phyloP scores from a whole-genome alignment of 1,140 invertebrate genomes.

The Lasioglossum albipes region DNA sequence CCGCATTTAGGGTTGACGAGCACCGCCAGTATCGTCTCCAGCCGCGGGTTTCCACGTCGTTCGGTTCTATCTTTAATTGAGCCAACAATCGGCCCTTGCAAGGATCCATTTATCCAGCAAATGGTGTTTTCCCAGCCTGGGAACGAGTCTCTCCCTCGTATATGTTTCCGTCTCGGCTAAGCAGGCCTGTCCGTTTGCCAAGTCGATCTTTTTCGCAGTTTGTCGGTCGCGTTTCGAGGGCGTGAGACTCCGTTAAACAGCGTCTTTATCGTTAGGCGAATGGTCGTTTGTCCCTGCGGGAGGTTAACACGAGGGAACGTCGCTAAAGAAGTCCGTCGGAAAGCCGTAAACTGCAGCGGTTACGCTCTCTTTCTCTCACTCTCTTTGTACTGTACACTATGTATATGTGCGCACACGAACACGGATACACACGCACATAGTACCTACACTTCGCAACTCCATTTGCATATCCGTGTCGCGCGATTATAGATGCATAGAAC shows the following conservation, averaged over 20 bases:
- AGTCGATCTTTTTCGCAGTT: neutral
- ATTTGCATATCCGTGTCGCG: neutral
- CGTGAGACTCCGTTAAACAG: neutral
- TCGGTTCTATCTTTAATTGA: neutral
- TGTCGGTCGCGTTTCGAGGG: neutral
- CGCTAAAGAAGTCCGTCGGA: conserved; percentile 3
- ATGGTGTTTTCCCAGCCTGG: neutral
- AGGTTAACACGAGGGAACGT: neutral
- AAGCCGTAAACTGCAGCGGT: conserved; percentile 12
- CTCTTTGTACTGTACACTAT: too few species aligned
- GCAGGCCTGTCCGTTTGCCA: neutral
- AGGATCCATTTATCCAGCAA: neutral
- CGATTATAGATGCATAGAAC: neutral
- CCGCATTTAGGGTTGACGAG: too few species aligned
- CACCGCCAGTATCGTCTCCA: too few species aligned
- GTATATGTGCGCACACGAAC: too few species aligned
- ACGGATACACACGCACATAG: too few species aligned
- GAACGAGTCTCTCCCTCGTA: neutral
- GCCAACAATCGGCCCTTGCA: neutral
- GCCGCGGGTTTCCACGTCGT: neutral
- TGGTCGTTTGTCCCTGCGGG: neutral
- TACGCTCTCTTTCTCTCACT: too few species aligned
- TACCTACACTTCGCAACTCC: neutral
- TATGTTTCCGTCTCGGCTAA: neutral
- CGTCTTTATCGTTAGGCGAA: conserved; percentile 20